Conservation (phyloP, 53 echinoderm and acorn worm genomes). For the Temnopleurus reevesii region DNA sequence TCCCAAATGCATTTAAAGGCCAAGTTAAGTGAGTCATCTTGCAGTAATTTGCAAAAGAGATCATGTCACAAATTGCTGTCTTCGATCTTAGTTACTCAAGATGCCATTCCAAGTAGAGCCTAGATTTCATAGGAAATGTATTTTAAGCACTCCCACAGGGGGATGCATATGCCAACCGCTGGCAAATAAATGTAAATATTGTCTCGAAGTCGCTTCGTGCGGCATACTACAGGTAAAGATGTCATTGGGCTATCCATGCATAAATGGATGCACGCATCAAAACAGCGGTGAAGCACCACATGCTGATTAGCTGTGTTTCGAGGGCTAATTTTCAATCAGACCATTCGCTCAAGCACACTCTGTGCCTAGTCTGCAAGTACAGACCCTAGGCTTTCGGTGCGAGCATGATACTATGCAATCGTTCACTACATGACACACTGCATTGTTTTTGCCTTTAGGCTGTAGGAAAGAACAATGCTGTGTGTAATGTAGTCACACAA, state of each 20-base stretch:
- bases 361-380: neutral
- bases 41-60: neutral
- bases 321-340: constrained; percentile 49
- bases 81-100: no score
- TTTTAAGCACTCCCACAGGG: neutral
- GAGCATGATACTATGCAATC: no score
- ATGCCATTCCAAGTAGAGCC: no score
- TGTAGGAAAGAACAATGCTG: no score
- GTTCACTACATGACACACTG: no score
- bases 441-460: no score
- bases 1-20: no score
- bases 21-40: neutral
- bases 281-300: neutral
- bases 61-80: no score
- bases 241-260: constrained; percentile 24
- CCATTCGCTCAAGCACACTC: constrained; percentile 22
- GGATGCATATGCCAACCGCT: neutral
- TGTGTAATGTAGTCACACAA: no score
- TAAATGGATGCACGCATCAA: constrained; percentile 20
- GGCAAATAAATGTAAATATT: constrained; percentile 21
- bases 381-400: constrained; percentile 16
- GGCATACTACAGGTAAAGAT: neutral
- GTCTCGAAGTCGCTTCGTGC: neutral
- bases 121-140: no score
- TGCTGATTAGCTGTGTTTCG: neutral